Percentiles rank a stretch among this genome's conserved stretches.
phyloP scores from a whole-genome alignment of 2,797 vertebrate species.

The Erpetoichthys calabaricus region DNA sequence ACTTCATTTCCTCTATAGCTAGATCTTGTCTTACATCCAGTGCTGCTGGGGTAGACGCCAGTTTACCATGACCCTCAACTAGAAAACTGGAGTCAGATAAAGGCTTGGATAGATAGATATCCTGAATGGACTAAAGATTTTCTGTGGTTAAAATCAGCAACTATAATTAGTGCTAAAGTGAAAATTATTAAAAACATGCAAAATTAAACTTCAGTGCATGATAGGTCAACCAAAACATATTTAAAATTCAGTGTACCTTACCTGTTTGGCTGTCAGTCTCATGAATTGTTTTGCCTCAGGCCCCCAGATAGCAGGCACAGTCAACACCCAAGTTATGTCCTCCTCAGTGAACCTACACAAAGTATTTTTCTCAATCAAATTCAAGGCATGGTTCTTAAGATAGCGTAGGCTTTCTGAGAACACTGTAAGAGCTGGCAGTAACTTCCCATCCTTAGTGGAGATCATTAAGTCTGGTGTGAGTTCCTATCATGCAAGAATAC shows the following conservation, averaged over 20 bases:
- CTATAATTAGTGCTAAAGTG: too few relatives aligned
- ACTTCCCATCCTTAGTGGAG: slow-evolving; percentile 21
- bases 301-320: slow-evolving; percentile 28
- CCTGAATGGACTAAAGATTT: too few relatives aligned
- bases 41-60: too few relatives aligned
- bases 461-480: slow-evolving; percentile 9
- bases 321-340: slow-evolving; percentile 34
- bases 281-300: slow-evolving; percentile 29
- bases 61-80: too few relatives aligned
- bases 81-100: too few relatives aligned
- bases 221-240: too few relatives aligned
- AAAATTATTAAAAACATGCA: too few relatives aligned
- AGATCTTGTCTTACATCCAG: too few relatives aligned
- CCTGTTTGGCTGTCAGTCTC: slow-evolving; percentile 25
- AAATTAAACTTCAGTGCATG: too few relatives aligned
- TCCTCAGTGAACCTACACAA: slow-evolving; percentile 8
- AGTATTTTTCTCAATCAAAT: slow-evolving; percentile 12
- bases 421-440: slow-evolving; percentile 20
- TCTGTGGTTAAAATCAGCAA: too few relatives aligned
- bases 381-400: slow-evolving; percentile 25
- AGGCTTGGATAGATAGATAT: too few relatives aligned
- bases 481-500: slow-evolving; percentile 3
- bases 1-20: too few relatives aligned
- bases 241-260: slow-evolving; percentile 6
- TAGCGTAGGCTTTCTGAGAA: slow-evolving; percentile 25